Conservation (phyloP, 1,140 invertebrate genomes). For the Trichonephila inaurata region DNA sequence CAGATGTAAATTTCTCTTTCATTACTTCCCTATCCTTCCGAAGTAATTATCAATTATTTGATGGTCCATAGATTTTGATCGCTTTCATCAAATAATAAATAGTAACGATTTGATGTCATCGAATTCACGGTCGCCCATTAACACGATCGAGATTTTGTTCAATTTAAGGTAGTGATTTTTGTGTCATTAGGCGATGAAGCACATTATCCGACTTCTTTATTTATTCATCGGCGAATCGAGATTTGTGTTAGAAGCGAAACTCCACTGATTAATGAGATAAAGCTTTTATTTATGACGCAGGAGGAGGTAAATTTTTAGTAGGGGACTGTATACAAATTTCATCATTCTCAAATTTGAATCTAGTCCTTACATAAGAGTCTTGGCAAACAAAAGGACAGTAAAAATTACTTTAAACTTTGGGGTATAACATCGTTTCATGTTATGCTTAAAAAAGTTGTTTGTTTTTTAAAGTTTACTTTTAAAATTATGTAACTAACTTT, state of each 20-base stretch:
- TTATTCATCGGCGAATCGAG: conserved; percentile 72
- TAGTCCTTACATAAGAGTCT: no score
- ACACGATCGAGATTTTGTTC: conserved; percentile 68
- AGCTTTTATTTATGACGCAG: conserved; percentile 71
- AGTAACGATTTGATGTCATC: conserved; percentile 67
- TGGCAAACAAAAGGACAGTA: no score
- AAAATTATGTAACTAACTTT: no score
- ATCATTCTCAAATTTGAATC: neutral
- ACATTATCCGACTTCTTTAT: conserved; percentile 62
- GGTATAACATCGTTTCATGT: no score
- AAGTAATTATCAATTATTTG: conserved; percentile 45
- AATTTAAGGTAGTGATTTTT: conserved; percentile 74
- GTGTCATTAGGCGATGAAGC: conserved; percentile 56
- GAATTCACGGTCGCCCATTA: conserved; percentile 61
- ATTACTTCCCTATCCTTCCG: neutral
- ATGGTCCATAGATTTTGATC: conserved; percentile 41
- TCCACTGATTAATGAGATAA: conserved; percentile 72
- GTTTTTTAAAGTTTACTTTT: no score
- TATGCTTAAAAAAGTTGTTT: no score
- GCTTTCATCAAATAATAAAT: conserved; percentile 50
- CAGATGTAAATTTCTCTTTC: neutral
- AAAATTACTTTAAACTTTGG: no score
- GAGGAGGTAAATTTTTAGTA: conserved; percentile 16
- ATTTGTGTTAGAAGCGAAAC: conserved; percentile 59
- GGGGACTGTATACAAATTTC: conserved; percentile 33